Conservation (phyloP, 2,113 vertebrate genomes). For the Eurypyga helias region DNA sequence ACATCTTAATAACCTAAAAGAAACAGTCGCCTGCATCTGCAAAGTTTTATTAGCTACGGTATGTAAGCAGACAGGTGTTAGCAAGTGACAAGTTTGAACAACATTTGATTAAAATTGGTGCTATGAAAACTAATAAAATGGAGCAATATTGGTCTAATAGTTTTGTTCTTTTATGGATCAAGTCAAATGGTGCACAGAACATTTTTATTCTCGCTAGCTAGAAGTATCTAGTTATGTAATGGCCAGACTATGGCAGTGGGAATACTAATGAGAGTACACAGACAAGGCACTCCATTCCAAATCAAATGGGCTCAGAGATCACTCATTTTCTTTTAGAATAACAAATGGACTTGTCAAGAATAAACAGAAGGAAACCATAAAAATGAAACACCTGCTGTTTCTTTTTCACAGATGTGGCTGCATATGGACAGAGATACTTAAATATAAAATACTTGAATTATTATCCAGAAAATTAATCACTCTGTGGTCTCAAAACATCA, state of each 20-base stretch:
- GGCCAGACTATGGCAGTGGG: background rate
- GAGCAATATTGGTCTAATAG: background rate
- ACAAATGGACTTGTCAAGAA: conserved; percentile 61
- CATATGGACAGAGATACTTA: conserved; percentile 48
- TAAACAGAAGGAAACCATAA: conserved; percentile 63
- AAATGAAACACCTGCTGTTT: conserved; percentile 61
- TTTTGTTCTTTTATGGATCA: background rate
- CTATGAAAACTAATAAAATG: background rate
- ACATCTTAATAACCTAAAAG: background rate
- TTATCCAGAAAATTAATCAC: conserved; percentile 53
- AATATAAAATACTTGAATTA: conserved; percentile 63
- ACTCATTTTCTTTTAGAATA: conserved; percentile 59
- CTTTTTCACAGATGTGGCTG: conserved; percentile 61
- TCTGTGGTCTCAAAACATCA: background rate
- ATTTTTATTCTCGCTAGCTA: background rate
- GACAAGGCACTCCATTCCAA: background rate
- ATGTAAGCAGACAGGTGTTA: background rate
- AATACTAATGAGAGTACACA: background rate
- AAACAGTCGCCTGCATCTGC: background rate
- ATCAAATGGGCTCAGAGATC: conserved; percentile 6
- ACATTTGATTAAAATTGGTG: conserved; percentile 7
- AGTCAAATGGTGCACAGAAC: background rate
- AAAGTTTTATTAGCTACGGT: background rate
- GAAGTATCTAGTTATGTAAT: background rate
- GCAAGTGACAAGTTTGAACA: background rate